These are phyloP conservation scores for Heliconius sara DNA, from an alignment of 2,888 invertebrate species.

Conservation along the genomic window DNA sequence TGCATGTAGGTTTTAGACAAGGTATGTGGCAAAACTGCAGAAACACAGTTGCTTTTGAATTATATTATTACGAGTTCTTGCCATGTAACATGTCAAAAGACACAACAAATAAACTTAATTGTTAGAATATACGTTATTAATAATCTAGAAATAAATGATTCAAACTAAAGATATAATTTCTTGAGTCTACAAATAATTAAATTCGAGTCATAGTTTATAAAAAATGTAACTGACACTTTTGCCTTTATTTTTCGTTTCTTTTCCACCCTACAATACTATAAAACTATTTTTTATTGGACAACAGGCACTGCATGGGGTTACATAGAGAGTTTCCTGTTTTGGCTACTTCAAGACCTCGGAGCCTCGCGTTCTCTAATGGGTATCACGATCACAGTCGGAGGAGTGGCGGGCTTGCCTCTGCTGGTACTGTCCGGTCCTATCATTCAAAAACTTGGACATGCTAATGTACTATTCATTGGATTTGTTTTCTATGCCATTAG, in stretches of 20 bases:
- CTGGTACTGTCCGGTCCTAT: conserved; percentile 91
- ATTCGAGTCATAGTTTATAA: no score
- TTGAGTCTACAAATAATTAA: no score
- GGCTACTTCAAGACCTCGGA: conserved; percentile 90
- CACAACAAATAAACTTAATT: no score
- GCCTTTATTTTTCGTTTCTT: neutral
- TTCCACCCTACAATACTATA: neutral
- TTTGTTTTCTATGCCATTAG: conserved; percentile 90
- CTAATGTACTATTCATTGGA: conserved; percentile 90
- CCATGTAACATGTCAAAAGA: no score
- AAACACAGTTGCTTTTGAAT: no score
- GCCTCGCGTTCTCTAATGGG: conserved; percentile 91
- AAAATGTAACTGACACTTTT: no score
- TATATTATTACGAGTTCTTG: no score
- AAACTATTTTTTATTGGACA: conserved; percentile 45
- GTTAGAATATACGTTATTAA: no score
- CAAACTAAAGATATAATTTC: no score
- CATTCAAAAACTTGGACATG: conserved; percentile 88
- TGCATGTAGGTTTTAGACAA: no score
- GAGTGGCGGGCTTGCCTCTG: conserved; percentile 89
- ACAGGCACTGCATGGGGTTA: conserved; percentile 92
- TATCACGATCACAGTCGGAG: conserved; percentile 90
- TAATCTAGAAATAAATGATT: no score
- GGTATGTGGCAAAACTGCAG: no score
- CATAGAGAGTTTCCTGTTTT: conserved; percentile 92